Conservation (phyloP, 2,797 vertebrate genomes). For the Hyperoplus immaculatus region DNA sequence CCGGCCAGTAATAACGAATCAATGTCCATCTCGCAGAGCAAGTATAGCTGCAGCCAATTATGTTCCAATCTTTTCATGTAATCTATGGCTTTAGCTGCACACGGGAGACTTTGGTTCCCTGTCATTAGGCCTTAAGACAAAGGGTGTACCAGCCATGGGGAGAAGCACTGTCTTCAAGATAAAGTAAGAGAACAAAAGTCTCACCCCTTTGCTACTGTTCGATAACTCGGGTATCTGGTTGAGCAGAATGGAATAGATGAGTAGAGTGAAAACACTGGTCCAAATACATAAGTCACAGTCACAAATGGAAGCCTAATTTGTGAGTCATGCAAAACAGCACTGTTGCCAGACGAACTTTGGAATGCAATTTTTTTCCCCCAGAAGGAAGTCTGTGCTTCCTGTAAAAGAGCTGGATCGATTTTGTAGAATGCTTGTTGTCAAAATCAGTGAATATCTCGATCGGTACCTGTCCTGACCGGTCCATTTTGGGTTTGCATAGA, state of each 20-base stretch:
- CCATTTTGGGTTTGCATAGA: too few relatives aligned
- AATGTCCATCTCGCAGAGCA: slow-evolving; percentile 21
- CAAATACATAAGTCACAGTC: not conserved
- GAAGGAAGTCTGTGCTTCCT: not conserved
- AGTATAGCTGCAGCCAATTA: slow-evolving; percentile 43
- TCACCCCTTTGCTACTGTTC: slow-evolving; percentile 1
- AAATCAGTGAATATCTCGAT: not conserved
- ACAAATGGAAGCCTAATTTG: too few relatives aligned
- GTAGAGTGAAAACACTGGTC: not conserved
- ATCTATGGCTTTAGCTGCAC: slow-evolving; percentile 42
- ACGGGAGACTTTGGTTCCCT: slow-evolving; percentile 20
- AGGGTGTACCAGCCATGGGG: not conserved
- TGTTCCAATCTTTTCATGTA: slow-evolving; percentile 44
- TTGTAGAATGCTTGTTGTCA: not conserved
- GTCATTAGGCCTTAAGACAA: slow-evolving; percentile 40
- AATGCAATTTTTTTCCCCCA: not conserved
- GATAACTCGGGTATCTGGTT: not conserved
- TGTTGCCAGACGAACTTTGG: not conserved
- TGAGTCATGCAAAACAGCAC: not conserved
- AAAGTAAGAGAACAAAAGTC: slow-evolving; percentile 28
- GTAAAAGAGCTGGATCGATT: not conserved
- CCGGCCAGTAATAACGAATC: slow-evolving; percentile 13
- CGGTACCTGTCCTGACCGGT: too few relatives aligned
- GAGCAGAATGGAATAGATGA: not conserved
- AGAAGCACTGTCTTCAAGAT: slow-evolving; percentile 13